Evolutionary conservation across 1,140 invertebrate species (phyloP).

Genomic region (Drosophila nebulosa): DNA sequence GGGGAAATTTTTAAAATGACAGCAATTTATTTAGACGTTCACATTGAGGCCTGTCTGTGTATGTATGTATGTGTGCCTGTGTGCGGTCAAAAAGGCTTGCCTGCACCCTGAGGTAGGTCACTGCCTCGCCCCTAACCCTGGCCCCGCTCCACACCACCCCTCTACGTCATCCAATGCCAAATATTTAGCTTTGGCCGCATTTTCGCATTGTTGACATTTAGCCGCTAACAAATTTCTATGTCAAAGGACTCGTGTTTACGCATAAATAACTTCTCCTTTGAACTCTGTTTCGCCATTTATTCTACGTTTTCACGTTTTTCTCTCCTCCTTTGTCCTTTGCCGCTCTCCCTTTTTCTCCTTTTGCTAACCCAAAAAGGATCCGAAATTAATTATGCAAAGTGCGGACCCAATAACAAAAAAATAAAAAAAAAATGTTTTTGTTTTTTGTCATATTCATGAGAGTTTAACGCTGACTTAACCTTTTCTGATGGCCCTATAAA

Average conservation of each 20-base stretch:
- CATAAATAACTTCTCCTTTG: slow-evolving; percentile 72
- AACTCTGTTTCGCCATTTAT: slow-evolving; percentile 25
- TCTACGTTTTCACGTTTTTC: slow-evolving; percentile 20
- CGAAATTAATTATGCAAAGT: slow-evolving; percentile 75
- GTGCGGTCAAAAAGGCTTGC: slow-evolving; percentile 4
- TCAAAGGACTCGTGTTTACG: slow-evolving; percentile 67
- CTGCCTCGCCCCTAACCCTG: slow-evolving; percentile 10
- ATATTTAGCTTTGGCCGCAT: slow-evolving; percentile 65
- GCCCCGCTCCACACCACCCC: background rate
- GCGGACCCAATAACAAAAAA: slow-evolving; percentile 64
- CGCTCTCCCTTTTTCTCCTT: slow-evolving; percentile 8
- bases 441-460: slow-evolving; percentile 41
- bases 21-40: slow-evolving; percentile 74
- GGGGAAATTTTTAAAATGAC: slow-evolving; percentile 76
- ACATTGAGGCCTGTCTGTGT: background rate
- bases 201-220: slow-evolving; percentile 68
- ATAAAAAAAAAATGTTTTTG: background rate
- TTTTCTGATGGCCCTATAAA: slow-evolving; percentile 72
- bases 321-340: background rate
- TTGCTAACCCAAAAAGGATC: slow-evolving; percentile 25
- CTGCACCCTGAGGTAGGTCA: slow-evolving; percentile 32
- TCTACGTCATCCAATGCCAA: slow-evolving; percentile 28
- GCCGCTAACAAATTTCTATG: slow-evolving; percentile 51
- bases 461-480: slow-evolving; percentile 58
- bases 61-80: slow-evolving; percentile 6